Percentiles rank a stretch among this genome's conserved stretches.
Evolutionary conservation across 2,888 invertebrate species (phyloP).

Genomic region (Ptycholaimellus sp.): DNA sequence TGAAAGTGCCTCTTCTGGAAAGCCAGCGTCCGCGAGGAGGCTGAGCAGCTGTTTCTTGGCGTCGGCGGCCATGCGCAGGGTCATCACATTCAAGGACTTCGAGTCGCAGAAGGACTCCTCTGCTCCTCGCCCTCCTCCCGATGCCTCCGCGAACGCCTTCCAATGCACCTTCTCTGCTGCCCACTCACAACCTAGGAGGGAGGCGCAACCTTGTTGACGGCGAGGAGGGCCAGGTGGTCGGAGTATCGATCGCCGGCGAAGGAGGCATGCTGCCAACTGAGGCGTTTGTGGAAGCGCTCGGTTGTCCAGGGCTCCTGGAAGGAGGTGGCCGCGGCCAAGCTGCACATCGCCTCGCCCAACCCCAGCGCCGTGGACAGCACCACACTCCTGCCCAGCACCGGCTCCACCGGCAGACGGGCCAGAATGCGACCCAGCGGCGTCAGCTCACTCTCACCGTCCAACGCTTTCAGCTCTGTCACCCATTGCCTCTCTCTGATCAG

Average conservation of each 20-base stretch:
- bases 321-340: slow-evolving; percentile 78
- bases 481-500: too few species aligned
- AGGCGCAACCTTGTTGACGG: slow-evolving; percentile 56
- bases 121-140: slow-evolving; percentile 24
- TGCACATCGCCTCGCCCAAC: slow-evolving; percentile 60
- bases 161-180: too few species aligned
- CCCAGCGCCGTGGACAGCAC: slow-evolving; percentile 65
- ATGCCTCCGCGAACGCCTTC: not conserved
- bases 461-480: slow-evolving; percentile 36
- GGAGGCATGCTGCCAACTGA: slow-evolving; percentile 58
- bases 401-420: slow-evolving; percentile 80
- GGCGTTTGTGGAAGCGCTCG: slow-evolving; percentile 39
- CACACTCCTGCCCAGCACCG: slow-evolving; percentile 85
- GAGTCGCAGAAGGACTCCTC: slow-evolving; percentile 67
- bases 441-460: slow-evolving; percentile 59
- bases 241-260: slow-evolving; percentile 63
- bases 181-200: not conserved
- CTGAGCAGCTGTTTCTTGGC: slow-evolving; percentile 54
- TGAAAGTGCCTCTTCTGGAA: too few species aligned
- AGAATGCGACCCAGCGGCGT: slow-evolving; percentile 77
- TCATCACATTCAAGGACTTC: slow-evolving; percentile 64
- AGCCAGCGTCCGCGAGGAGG: slow-evolving; percentile 48
- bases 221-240: slow-evolving; percentile 81
- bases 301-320: slow-evolving; percentile 65
- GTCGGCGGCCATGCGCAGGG: slow-evolving; percentile 67